These are phyloP conservation scores for Holacanthella duospinosa DNA, from an alignment of 2,888 invertebrate species.

Conservation along the genomic window DNA sequence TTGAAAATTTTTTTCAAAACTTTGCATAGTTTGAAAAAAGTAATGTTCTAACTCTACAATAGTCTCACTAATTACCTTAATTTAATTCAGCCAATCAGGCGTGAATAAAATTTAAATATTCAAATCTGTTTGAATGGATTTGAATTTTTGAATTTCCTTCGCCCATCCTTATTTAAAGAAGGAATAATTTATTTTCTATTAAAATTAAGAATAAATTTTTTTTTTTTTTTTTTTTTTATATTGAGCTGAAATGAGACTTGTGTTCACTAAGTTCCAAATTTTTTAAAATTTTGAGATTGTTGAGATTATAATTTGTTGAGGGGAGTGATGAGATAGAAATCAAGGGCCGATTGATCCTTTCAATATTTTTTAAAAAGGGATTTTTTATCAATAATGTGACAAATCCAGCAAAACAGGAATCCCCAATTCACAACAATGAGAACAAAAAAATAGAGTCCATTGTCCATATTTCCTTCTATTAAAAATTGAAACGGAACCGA, in stretches of 20 bases:
- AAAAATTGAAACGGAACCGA: background rate
- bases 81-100: too few relatives aligned
- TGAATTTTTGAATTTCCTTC: too few relatives aligned
- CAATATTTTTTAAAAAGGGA: background rate
- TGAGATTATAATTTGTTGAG: background rate
- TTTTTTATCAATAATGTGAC: background rate
- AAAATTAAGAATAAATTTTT: background rate
- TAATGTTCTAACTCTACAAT: too few relatives aligned
- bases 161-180: too few relatives aligned
- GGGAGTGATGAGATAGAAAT: background rate
- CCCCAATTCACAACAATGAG: background rate
- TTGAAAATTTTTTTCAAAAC: too few relatives aligned
- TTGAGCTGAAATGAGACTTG: background rate
- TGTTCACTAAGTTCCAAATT: background rate
- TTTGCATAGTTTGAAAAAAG: too few relatives aligned
- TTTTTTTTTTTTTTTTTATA: background rate
- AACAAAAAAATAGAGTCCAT: conserved; percentile 1
- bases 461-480: background rate
- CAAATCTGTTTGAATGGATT: too few relatives aligned
- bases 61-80: too few relatives aligned
- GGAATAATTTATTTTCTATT: too few relatives aligned
- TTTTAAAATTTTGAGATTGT: background rate
- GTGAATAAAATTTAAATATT: too few relatives aligned
- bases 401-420: conserved; percentile 4
- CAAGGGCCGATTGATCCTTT: background rate